Evolutionary conservation across 2,888 invertebrate species (phyloP).

Genomic region (Caenorhabditis imperialis): DNA sequence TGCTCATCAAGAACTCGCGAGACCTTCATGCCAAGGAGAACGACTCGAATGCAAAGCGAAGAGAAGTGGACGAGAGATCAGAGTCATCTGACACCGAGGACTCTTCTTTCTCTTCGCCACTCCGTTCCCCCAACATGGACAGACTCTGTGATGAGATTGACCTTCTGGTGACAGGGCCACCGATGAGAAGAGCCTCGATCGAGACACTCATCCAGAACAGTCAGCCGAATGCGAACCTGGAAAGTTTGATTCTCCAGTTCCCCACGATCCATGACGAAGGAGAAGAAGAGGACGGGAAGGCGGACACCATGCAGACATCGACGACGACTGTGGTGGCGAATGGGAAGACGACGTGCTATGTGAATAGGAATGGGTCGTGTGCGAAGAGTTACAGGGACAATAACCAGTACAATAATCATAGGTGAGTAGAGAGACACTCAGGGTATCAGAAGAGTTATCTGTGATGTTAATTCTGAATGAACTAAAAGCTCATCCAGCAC

Average conservation of each 20-base stretch:
- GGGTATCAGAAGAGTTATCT: no score
- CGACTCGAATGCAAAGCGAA: conserved; percentile 20
- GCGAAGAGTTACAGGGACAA: conserved; percentile 19
- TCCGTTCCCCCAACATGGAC: conserved; percentile 53
- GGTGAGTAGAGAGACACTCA: no score
- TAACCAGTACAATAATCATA: conserved; percentile 18
- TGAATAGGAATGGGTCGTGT: conserved; percentile 34
- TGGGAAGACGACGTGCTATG: conserved; percentile 32
- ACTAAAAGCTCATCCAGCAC: neutral
- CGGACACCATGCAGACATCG: conserved; percentile 32
- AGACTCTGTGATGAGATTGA: conserved; percentile 33
- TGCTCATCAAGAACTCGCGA: conserved; percentile 61
- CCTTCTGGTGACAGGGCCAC: conserved; percentile 34
- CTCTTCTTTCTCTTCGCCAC: conserved; percentile 60
- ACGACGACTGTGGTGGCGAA: conserved; percentile 49
- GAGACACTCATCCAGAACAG: conserved; percentile 59
- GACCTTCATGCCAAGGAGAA: conserved; percentile 31
- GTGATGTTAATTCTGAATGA: no score
- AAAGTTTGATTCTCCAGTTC: conserved; percentile 49
- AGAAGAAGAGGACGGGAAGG: conserved; percentile 1
- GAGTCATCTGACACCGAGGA: conserved; percentile 68
- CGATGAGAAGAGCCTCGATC: conserved; percentile 56
- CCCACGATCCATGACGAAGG: conserved; percentile 40
- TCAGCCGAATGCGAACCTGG: conserved; percentile 48
- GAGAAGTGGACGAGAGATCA: conserved; percentile 49